Evolutionary conservation across 2,113 vertebrate genomes (phyloP).

Genomic region (Lichenostomus cassidix): DNA sequence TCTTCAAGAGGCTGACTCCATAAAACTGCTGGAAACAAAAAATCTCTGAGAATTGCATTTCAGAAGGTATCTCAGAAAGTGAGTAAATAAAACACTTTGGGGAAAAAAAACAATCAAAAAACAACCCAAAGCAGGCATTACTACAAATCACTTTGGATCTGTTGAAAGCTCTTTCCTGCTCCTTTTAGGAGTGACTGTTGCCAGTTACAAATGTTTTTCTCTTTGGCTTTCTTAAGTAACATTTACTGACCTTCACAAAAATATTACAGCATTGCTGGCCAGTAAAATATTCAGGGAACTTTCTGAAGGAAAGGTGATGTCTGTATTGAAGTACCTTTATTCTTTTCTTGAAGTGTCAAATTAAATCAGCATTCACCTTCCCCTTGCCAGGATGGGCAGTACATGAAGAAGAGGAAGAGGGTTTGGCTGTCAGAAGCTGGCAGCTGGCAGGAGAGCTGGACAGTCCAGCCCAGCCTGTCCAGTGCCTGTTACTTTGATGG

Average conservation of each 20-base stretch:
- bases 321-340: neutral
- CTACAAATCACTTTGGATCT: neutral
- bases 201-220: neutral
- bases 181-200: neutral
- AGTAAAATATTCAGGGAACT: neutral
- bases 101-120: neutral
- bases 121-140: neutral
- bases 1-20: neutral
- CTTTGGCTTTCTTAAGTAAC: neutral
- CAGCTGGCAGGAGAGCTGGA: neutral
- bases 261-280: neutral
- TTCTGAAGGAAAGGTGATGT: neutral
- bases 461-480: neutral
- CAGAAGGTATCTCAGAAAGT: neutral
- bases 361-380: conserved; percentile 52
- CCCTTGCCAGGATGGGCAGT: neutral
- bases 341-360: conserved; percentile 21
- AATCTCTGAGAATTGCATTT: neutral
- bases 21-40: neutral
- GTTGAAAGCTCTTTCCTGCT: neutral
- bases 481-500: neutral
- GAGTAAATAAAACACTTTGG: conserved; percentile 2
- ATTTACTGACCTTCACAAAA: conserved; percentile 39
- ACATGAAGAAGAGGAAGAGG: neutral
- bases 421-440: conserved; percentile 5